Evolutionary conservation across 2,888 invertebrate species (phyloP).

Genomic region (Drosophila kanekoi): DNA sequence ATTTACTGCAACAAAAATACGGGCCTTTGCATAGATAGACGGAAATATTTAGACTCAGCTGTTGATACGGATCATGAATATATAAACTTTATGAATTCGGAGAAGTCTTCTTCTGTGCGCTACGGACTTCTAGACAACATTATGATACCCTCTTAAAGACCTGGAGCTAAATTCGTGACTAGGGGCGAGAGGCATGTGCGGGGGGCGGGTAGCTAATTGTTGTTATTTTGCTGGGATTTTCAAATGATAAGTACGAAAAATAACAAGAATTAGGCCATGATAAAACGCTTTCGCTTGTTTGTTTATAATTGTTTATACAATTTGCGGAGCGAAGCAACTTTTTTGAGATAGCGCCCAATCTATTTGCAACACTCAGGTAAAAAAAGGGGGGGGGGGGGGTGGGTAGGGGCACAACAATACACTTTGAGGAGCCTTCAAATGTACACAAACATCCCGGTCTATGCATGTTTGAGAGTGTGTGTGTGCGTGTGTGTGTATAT

Average conservation of each 20-base stretch:
- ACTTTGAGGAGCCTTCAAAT: constrained; percentile 60
- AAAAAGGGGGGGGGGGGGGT: constrained; percentile 2
- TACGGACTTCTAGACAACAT: no score
- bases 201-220: constrained; percentile 21
- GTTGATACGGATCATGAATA: no score
- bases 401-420: no score
- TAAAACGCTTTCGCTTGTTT: constrained; percentile 69
- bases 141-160: no score
- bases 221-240: constrained; percentile 47
- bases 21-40: no score
- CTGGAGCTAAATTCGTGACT: no score
- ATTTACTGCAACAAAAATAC: no score
- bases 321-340: constrained; percentile 58
- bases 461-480: constrained; percentile 11
- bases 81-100: no score
- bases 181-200: no score
- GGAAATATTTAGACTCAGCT: no score
- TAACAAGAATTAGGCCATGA: constrained; percentile 69
- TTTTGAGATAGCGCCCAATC: constrained; percentile 66
- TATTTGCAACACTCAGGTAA: constrained; percentile 34
- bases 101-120: no score
- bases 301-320: constrained; percentile 78
- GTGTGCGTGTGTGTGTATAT: constrained; percentile 18
- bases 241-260: constrained; percentile 58
- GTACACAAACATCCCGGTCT: constrained; percentile 58